Percentiles rank a stretch among this genome's conserved stretches.
These are phyloP conservation scores for Guaruba guarouba DNA, from an alignment of 2,113 vertebrate species.

Conservation along the genomic window DNA sequence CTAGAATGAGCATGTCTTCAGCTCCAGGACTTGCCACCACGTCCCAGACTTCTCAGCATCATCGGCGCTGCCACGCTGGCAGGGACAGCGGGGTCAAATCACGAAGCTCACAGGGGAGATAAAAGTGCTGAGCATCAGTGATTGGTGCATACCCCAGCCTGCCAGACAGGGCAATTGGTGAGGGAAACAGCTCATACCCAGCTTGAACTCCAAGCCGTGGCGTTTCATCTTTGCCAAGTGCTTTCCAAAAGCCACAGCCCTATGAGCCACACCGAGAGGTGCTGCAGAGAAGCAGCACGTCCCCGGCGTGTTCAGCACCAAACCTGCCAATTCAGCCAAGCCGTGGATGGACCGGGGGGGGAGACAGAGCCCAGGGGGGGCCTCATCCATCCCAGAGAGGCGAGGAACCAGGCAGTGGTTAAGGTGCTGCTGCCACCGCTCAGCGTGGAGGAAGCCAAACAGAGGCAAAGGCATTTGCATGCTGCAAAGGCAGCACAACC, in stretches of 20 bases:
- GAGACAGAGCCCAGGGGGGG: not conserved
- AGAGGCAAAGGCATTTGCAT: not conserved
- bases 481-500: not conserved
- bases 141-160: not conserved
- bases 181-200: rapidly evolving
- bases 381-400: not conserved
- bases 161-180: not conserved
- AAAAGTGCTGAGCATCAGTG: rapidly evolving
- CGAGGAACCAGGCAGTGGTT: not conserved
- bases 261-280: rapidly evolving
- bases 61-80: not conserved
- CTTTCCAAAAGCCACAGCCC: not conserved
- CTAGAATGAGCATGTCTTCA: rapidly evolving
- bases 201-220: rapidly evolving
- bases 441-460: not conserved
- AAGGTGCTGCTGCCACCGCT: not conserved
- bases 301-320: not conserved
- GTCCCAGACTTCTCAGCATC: not conserved
- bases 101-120: not conserved
- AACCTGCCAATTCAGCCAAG: not conserved
- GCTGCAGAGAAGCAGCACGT: not conserved
- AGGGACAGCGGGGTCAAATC: not conserved
- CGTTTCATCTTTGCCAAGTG: not conserved
- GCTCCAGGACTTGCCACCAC: rapidly evolving
- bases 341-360: rapidly evolving